Percentiles rank a stretch among this genome's conserved stretches.
These are phyloP conservation scores for Campoplex capitator DNA, from an alignment of 2,888 invertebrate species.

Conservation along the genomic window DNA sequence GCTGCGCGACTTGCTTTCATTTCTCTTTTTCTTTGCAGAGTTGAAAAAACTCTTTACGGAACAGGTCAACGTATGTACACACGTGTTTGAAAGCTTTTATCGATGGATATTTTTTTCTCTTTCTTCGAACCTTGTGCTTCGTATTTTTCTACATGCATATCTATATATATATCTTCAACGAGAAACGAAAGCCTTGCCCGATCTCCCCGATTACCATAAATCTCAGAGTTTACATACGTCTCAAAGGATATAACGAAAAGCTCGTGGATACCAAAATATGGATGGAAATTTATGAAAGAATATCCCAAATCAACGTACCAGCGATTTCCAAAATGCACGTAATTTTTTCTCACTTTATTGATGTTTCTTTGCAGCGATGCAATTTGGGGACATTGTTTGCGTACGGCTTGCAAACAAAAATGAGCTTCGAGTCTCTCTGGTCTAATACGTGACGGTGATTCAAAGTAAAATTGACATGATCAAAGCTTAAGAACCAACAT, in stretches of 20 bases:
- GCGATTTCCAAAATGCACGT: constrained; percentile 3
- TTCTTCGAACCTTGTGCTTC: background rate
- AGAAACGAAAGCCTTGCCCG: constrained; percentile 22
- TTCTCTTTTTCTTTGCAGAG: constrained; percentile 24
- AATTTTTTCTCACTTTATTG: background rate
- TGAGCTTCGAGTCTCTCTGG: background rate
- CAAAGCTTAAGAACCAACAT: too few relatives aligned
- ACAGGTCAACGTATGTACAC: constrained; percentile 40
- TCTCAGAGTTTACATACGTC: constrained; percentile 28
- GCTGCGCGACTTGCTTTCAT: background rate
- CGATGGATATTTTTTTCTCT: constrained; percentile 54
- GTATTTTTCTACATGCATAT: constrained; percentile 7
- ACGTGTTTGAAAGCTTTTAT: constrained; percentile 60
- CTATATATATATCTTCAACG: background rate
- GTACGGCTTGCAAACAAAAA: background rate
- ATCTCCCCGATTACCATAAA: constrained; percentile 53
- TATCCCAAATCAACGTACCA: constrained; percentile 1
- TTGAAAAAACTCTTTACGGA: constrained; percentile 21
- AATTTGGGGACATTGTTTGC: background rate
- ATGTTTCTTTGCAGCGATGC: background rate
- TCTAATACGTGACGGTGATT: too few relatives aligned
- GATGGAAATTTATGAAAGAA: constrained; percentile 20
- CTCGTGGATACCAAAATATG: constrained; percentile 20
- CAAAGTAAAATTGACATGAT: too few relatives aligned
- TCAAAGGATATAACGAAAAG: constrained; percentile 27